phyloP scores from a whole-genome alignment of 2,797 vertebrate genomes.

The Pseudopleuronectes americanus region DNA sequence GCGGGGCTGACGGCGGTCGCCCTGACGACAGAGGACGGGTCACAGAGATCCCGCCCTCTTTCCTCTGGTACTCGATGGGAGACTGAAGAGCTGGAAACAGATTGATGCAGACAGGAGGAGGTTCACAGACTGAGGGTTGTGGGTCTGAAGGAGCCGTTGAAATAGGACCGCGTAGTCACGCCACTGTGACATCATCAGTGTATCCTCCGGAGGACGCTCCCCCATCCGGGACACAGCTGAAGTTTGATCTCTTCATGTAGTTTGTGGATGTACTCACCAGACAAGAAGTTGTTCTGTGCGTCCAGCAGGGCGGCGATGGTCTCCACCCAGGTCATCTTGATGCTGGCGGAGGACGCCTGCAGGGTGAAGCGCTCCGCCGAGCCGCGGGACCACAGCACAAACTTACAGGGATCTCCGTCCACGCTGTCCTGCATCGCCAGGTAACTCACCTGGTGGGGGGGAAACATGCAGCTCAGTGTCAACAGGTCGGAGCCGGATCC shows the following conservation, averaged over 20 bases:
- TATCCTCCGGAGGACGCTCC: too few species aligned
- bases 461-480: background rate
- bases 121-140: too few species aligned
- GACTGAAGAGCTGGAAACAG: conserved; percentile 90
- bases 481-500: background rate
- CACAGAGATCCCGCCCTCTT: conserved; percentile 87
- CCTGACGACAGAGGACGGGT: conserved; percentile 87
- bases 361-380: conserved; percentile 92
- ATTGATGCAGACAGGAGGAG: background rate
- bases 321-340: conserved; percentile 93
- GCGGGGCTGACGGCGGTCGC: conserved; percentile 88
- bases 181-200: too few species aligned
- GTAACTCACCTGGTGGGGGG: conserved; percentile 90
- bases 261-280: conserved; percentile 81
- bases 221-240: background rate
- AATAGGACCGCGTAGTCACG: too few species aligned
- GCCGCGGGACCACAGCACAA: conserved; percentile 91
- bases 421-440: conserved; percentile 93
- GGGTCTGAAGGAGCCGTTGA: too few species aligned
- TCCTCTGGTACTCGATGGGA: conserved; percentile 96
- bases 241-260: too few species aligned
- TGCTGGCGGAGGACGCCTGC: conserved; percentile 91
- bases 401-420: conserved; percentile 94
- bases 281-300: conserved; percentile 94
- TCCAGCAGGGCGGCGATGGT: conserved; percentile 92